Conservation (phyloP, 1,140 invertebrate genomes). For the Dolichoris vasculosae region DNA sequence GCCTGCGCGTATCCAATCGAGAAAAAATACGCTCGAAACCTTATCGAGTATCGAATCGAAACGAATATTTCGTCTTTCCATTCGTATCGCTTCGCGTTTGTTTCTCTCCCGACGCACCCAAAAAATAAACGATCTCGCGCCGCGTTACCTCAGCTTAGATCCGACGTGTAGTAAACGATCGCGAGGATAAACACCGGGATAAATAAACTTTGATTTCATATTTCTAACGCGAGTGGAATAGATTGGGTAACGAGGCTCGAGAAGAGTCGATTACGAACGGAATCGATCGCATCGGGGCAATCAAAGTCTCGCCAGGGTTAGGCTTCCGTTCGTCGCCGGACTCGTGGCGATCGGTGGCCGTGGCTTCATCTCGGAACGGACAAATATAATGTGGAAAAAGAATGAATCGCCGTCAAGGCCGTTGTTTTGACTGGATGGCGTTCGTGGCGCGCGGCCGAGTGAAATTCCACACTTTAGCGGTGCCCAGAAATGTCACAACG, state of each 20-base stretch:
- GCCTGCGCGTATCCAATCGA: neutral
- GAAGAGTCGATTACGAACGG: neutral
- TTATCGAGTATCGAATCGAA: no score
- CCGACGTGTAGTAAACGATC: no score
- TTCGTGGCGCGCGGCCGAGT: neutral
- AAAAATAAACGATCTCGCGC: neutral
- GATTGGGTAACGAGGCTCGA: neutral
- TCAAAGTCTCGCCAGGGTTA: neutral
- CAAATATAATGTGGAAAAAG: neutral
- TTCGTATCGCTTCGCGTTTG: no score
- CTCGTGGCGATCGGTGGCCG: no score
- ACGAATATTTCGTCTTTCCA: no score
- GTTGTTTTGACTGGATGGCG: slow-evolving; percentile 5
- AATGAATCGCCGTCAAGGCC: slow-evolving; percentile 20
- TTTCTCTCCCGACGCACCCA: neutral
- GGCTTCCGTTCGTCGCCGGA: no score
- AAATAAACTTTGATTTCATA: neutral
- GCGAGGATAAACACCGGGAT: no score
- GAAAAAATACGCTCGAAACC: no score
- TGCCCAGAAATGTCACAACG: slow-evolving; percentile 2
- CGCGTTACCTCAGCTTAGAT: neutral
- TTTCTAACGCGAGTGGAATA: neutral
- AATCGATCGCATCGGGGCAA: neutral
- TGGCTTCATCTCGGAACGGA: neutral
- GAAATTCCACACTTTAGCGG: slow-evolving; percentile 8